These are phyloP conservation scores for Parus major DNA, from an alignment of 2,113 vertebrate species.

Conservation along the genomic window DNA sequence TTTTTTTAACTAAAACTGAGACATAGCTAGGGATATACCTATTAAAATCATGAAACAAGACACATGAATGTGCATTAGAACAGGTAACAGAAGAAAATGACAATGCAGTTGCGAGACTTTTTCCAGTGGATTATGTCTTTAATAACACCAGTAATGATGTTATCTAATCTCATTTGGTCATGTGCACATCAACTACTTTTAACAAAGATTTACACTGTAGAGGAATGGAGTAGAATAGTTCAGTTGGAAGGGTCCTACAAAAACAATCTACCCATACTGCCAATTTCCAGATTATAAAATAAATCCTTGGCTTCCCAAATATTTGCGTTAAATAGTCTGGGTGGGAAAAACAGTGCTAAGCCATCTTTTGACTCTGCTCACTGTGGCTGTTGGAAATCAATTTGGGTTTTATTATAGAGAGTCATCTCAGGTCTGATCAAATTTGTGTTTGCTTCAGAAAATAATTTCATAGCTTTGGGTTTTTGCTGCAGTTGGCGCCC, in stretches of 20 bases:
- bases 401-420: not conserved
- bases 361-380: not conserved
- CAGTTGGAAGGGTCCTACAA: not conserved
- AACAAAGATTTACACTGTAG: not conserved
- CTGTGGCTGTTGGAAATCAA: not conserved
- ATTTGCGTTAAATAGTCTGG: not conserved
- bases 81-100: not conserved
- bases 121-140: not conserved
- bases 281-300: not conserved
- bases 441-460: not conserved
- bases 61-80: not conserved
- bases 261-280: not conserved
- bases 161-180: not conserved
- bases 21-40: not conserved
- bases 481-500: not conserved
- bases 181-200: not conserved
- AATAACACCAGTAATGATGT: not conserved
- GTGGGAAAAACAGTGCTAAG: not conserved
- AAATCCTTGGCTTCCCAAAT: not conserved
- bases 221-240: not conserved
- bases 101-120: not conserved
- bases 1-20: not conserved
- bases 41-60: not conserved
- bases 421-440: not conserved
- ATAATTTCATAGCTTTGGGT: not conserved